A percentile compares a stretch with the other conserved stretches of the same genome.
These are phyloP conservation scores for Heliconius congener DNA, from an alignment of 1,140 invertebrate genomes.

Conservation along the genomic window DNA sequence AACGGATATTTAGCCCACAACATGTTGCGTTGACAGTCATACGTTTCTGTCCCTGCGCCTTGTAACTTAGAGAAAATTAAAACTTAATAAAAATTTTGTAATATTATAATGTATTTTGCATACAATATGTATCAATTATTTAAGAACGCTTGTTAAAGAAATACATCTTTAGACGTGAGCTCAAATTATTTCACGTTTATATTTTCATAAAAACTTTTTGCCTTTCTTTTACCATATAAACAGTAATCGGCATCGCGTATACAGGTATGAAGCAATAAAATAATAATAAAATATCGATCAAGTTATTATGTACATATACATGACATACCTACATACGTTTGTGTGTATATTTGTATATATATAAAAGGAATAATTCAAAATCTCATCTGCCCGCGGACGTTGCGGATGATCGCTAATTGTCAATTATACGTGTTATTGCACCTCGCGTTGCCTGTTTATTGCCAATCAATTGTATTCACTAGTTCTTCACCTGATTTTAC, in stretches of 20 bases:
- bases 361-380: not conserved
- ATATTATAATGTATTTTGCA: no score
- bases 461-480: constrained; percentile 25
- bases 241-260: not conserved
- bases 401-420: constrained; percentile 30
- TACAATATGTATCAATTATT: no score
- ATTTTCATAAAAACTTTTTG: not conserved
- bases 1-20: no score
- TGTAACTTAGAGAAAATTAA: no score
- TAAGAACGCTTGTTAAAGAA: no score
- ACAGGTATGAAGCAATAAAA: not conserved
- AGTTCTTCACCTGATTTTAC: not conserved
- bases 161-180: not conserved
- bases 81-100: no score
- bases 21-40: no score
- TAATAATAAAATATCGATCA: not conserved
- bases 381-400: constrained; percentile 17
- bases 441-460: constrained; percentile 26
- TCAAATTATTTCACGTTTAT: not conserved
- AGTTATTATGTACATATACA: not conserved
- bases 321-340: not conserved
- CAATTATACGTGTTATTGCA: constrained; percentile 34
- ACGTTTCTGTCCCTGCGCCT: no score
- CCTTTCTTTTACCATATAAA: not conserved
- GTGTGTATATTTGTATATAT: not conserved